These are phyloP conservation scores for Pelagia noctiluca DNA, from an alignment of 30 jellyfish, hydroid and myxozoan species.

Conservation along the genomic window DNA sequence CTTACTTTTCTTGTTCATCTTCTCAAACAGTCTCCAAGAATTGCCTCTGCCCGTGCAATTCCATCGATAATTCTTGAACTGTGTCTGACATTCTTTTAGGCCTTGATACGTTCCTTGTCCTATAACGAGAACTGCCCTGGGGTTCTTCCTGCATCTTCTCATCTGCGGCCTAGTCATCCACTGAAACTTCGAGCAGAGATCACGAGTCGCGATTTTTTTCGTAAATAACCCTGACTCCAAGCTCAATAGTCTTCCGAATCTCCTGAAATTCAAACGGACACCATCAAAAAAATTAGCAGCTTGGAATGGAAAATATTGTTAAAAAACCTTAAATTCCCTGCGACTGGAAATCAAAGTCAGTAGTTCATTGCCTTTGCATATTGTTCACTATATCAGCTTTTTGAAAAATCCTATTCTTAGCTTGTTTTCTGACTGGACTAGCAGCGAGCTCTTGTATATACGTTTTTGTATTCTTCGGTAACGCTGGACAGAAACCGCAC, in stretches of 20 bases:
- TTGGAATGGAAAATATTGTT: background rate
- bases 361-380: background rate
- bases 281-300: too few relatives aligned
- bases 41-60: slow-evolving; percentile 79
- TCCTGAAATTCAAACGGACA: slow-evolving; percentile 49
- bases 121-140: slow-evolving; percentile 61
- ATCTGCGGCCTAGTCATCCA: slow-evolving; percentile 76
- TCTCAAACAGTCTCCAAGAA: slow-evolving; percentile 79
- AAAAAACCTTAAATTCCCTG: background rate
- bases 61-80: slow-evolving; percentile 73
- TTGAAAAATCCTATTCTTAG: background rate
- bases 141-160: slow-evolving; percentile 72
- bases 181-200: slow-evolving; percentile 66
- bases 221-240: slow-evolving; percentile 70
- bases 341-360: background rate
- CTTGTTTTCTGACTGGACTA: background rate
- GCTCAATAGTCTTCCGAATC: slow-evolving; percentile 66
- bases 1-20: slow-evolving; percentile 86
- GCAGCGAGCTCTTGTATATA: background rate
- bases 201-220: slow-evolving; percentile 60
- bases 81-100: slow-evolving; percentile 80
- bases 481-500: too few relatives aligned
- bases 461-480: too few relatives aligned
- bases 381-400: background rate
- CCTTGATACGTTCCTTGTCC: slow-evolving; percentile 86